These are phyloP conservation scores for Plagodis dolabraria DNA, from an alignment of 2,888 invertebrate genomes.

Conservation along the genomic window DNA sequence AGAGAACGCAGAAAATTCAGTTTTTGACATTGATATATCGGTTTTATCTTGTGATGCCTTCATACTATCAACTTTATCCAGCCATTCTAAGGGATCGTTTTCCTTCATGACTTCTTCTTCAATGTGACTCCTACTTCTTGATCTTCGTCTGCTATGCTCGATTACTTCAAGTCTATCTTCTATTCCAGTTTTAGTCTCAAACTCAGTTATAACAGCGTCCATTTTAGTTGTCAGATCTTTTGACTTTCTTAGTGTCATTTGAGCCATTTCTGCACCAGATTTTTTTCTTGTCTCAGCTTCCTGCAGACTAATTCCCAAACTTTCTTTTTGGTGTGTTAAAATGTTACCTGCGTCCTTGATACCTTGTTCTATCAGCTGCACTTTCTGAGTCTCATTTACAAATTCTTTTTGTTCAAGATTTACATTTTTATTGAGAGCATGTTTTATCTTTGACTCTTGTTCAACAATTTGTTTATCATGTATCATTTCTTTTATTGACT, in stretches of 20 bases:
- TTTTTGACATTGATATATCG: constrained; percentile 38
- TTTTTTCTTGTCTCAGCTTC: constrained; percentile 38
- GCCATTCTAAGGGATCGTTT: constrained; percentile 61
- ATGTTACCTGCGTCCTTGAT: constrained; percentile 13
- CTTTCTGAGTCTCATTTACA: constrained; percentile 14
- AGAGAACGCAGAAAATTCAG: constrained; percentile 37
- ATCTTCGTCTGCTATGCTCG: constrained; percentile 46
- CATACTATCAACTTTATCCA: constrained; percentile 52
- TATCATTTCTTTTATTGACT: constrained; percentile 4
- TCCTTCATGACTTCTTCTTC: constrained; percentile 59
- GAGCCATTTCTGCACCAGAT: constrained; percentile 72
- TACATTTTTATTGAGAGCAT: constrained; percentile 4
- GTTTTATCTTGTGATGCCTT: constrained; percentile 42
- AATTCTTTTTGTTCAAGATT: constrained; percentile 13
- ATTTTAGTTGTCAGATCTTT: constrained; percentile 69
- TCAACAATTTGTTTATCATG: constrained; percentile 16
- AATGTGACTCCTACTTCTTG: constrained; percentile 60
- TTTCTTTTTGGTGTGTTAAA: constrained; percentile 13
- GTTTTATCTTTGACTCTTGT: constrained; percentile 16
- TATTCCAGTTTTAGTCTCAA: constrained; percentile 62
- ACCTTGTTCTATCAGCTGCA: constrained; percentile 15
- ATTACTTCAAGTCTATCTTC: constrained; percentile 53
- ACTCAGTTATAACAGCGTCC: constrained; percentile 72
- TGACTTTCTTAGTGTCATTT: constrained; percentile 65
- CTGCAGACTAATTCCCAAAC: constrained; percentile 25